A percentile compares a stretch with the other conserved stretches of the same genome.
Conservation (phyloP, 2,113 vertebrate species). For the Rallus limicola region DNA sequence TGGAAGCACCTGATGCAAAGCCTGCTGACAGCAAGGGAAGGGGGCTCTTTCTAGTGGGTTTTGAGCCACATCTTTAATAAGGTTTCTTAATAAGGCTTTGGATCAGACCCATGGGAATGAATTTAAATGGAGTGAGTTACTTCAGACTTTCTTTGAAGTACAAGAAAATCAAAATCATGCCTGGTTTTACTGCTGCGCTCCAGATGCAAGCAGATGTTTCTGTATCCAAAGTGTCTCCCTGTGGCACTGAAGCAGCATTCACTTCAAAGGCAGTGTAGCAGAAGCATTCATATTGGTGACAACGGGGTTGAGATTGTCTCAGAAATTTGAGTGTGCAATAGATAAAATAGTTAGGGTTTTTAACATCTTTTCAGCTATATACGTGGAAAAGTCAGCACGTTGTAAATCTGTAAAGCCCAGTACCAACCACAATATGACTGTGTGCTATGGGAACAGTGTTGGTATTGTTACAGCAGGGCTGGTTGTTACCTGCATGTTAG, state of each 20-base stretch:
- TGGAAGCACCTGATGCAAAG: neutral
- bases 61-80: neutral
- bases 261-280: neutral
- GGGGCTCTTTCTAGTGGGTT: neutral
- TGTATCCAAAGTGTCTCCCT: neutral
- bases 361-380: neutral
- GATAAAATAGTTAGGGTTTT: neutral
- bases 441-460: neutral
- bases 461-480: neutral
- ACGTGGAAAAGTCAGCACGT: neutral
- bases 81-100: conserved; percentile 9
- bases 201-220: conserved; percentile 45
- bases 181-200: neutral
- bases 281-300: neutral
- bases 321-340: neutral
- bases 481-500: neutral
- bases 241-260: neutral
- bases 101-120: neutral
- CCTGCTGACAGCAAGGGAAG: neutral
- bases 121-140: neutral
- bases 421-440: neutral
- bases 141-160: conserved; percentile 39
- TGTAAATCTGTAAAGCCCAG: neutral
- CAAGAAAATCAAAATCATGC: conserved; percentile 9
- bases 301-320: neutral